Evolutionary conservation across 53 echinoderm and acorn worm genomes (phyloP), one percentile per base, ranked within the genome.

Genomic region (Apostichopus leukothele): DNA sequence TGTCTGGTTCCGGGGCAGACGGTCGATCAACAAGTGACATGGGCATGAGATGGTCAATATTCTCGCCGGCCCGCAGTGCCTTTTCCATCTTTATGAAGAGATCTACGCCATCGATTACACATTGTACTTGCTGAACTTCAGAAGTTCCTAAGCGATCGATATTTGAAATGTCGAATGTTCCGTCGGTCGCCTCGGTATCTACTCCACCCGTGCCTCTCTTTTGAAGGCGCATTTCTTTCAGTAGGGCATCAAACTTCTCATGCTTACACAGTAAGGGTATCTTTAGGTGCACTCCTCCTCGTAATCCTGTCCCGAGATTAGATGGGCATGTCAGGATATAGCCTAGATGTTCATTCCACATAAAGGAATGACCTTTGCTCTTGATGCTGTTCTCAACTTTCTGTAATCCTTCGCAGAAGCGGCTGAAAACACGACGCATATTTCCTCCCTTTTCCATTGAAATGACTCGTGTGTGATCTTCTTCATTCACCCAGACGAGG

Each of bases 401-500:
- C 73, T 92, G 86, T 26, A 97, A 84, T 51, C 97, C 97, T 21
- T 94, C 94, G 53, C 97, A 97, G 90, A 97, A 97, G 1, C 97
- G 89, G 39, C 86, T 63, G 76, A 97, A 97, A 22, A 97, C 97
- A 9, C 93, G 78, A 73, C 90, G 92, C 93, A 97, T 95, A 92
- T 97, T 97, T 86, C 97, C 97, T 4, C 97, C 90, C 14, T 50
- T 92, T 89, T 97, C 97, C 97, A 97, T 97, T 71, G 97, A 97
- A 83, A 95, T 97, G 39, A 97, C 95, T 51, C 97, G 79, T 22
- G 94, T 92, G 88, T 97, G 97, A 68, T 97, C 97, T 67, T 97
- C 97, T 60, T 95, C 97, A 79, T 95, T 97, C 27, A 97, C 80
- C 97, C 95, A 97, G 20, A 95, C 94, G 21, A 97, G 76, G 88